Percentiles rank a stretch among this genome's conserved stretches.
Evolutionary conservation across 2,888 invertebrate genomes (phyloP).

Genomic region (Caradrina kadenii): DNA sequence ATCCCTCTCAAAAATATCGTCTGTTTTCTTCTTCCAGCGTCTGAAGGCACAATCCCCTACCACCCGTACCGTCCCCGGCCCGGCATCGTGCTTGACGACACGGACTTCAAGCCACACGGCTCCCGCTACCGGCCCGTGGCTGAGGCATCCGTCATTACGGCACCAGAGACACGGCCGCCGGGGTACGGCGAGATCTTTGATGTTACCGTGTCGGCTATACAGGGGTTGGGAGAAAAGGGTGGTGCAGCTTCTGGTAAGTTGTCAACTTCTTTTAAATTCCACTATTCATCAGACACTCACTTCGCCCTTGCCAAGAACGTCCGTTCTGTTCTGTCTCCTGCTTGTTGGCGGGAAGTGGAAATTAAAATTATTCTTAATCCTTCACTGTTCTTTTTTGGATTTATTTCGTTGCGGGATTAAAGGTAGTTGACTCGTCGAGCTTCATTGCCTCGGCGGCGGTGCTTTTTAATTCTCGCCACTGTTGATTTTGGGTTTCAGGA

Average conservation of each 20-base stretch:
- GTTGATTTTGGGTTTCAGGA: too few species aligned
- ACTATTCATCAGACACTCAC: too few species aligned
- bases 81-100: slow-evolving; percentile 96
- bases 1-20: not conserved
- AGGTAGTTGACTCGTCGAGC: too few species aligned
- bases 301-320: too few species aligned
- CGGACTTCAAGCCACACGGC: slow-evolving; percentile 94
- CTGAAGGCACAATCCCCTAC: slow-evolving; percentile 85
- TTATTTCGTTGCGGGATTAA: too few species aligned
- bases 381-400: too few species aligned
- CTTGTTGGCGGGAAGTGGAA: too few species aligned
- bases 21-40: slow-evolving; percentile 70
- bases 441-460: too few species aligned
- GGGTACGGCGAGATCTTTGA: slow-evolving; percentile 96
- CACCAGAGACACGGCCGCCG: slow-evolving; percentile 80
- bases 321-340: too few species aligned
- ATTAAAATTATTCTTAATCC: too few species aligned
- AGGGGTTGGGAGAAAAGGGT: slow-evolving; percentile 93
- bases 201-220: slow-evolving; percentile 96
- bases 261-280: too few species aligned
- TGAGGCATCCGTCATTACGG: slow-evolving; percentile 87
- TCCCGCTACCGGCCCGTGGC: slow-evolving; percentile 73
- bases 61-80: slow-evolving; percentile 94
- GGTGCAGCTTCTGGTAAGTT: slow-evolving; percentile 76
- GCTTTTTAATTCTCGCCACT: too few species aligned